Base-by-base conservation (phyloP, 2,888 invertebrate species). In the Chrysopilus asiliformis region DNA sequence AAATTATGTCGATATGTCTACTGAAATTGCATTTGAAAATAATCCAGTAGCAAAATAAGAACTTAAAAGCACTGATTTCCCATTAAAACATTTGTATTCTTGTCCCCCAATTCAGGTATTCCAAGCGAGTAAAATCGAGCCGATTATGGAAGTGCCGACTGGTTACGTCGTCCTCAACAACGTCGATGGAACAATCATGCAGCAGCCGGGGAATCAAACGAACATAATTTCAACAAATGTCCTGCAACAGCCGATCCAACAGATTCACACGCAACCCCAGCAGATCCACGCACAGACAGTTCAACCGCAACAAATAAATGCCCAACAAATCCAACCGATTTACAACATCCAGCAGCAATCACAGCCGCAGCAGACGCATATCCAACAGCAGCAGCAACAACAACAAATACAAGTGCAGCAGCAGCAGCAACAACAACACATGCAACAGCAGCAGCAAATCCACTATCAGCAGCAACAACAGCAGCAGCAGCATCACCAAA, bases 51-150 rank as follows among this genome's bases (percentile, higher is more conserved):
- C n/a, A n/a, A n/a, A n/a, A n/a, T n/a, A n/a, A n/a, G n/a, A n/a
- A n/a, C n/a, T n/a, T n/a, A n/a, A n/a, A n/a, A n/a, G n/a, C n/a
- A n/a, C n/a, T n/a, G n/a, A n/a, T n/a, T n/a, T n/a, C n/a, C n/a
- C n/a, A n/a, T n/a, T n/a, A n/a, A n/a, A n/a, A n/a, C n/a, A n/a
- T n/a, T n/a, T n/a, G n/a, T n/a, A n/a, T n/a, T n/a, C n/a, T n/a
- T n/a, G 12, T 3, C 26, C 14, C 14, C 80, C 80, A 65, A 36
- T 41, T 9, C 9, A 47, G 49, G 82, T 83, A 22, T 82, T 82
- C 60, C 84, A 85, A 67, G 83, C 84, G 0, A 83, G 84, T 45
- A 85, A 85, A 60, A 74, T 84, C 54, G 83, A 84, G 51, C 83
- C 85, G 2, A 74, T 83, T 35, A 75, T 81, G 12, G 83, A 83